Percentiles rank a stretch among this genome's conserved stretches.
These are phyloP conservation scores for Craterocephalus amniculus DNA, from an alignment of 2,797 vertebrate species.

Conservation along the genomic window DNA sequence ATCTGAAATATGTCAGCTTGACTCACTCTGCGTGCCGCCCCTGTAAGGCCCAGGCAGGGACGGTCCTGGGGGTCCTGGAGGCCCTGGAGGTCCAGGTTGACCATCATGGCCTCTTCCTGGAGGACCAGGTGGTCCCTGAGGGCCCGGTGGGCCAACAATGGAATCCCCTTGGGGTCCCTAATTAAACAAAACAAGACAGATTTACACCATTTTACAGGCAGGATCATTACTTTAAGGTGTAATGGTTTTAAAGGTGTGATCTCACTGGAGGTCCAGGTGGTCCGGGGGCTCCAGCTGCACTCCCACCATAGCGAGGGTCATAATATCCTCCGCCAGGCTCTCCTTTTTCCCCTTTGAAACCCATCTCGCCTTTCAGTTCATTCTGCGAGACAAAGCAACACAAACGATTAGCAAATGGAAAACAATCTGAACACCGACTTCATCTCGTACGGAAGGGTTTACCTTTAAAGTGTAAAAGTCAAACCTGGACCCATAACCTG, in stretches of 20 bases:
- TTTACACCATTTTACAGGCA: neutral
- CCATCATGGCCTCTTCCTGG: slow-evolving; percentile 89
- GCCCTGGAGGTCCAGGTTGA: slow-evolving; percentile 86
- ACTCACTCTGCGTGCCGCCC: slow-evolving; percentile 75
- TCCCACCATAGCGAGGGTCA: slow-evolving; percentile 70
- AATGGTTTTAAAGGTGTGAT: neutral
- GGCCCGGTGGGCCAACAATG: slow-evolving; percentile 79
- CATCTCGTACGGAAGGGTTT: neutral
- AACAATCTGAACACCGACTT: no score
- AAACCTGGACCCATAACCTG: slow-evolving; percentile 65
- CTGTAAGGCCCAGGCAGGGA: slow-evolving; percentile 76
- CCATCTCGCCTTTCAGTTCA: slow-evolving; percentile 86
- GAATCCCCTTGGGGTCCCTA: slow-evolving; percentile 90
- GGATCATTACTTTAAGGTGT: neutral
- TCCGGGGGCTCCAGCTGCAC: slow-evolving; percentile 78
- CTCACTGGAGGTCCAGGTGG: slow-evolving; percentile 82
- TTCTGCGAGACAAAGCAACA: slow-evolving; percentile 50
- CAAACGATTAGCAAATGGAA: neutral
- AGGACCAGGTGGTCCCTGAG: slow-evolving; percentile 66
- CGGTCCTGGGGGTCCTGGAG: slow-evolving; percentile 83
- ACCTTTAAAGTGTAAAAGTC: slow-evolving; percentile 77
- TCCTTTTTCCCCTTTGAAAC: slow-evolving; percentile 90
- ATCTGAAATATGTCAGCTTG: neutral
- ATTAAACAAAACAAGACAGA: neutral
- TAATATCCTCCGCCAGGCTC: slow-evolving; percentile 85